Percentiles rank a stretch among this genome's conserved stretches.
These are phyloP conservation scores for Leucania comma DNA, from an alignment of 2,888 invertebrate species.

Conservation along the genomic window DNA sequence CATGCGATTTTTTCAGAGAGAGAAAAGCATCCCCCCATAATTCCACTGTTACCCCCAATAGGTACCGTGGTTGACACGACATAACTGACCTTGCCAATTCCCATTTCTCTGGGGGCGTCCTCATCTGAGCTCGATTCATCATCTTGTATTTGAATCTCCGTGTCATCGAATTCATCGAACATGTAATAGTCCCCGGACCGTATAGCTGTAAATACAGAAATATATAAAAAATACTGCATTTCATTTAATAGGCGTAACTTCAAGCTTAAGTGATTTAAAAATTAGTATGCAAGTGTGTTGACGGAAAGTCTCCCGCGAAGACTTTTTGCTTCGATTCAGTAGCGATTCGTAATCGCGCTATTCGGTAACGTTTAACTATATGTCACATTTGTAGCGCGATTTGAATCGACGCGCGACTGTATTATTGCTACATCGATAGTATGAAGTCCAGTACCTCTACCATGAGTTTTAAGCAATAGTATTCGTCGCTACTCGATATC, in stretches of 20 bases:
- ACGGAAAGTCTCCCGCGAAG: no score
- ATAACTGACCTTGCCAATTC: slow-evolving; percentile 87
- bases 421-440: no score
- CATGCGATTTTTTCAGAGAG: not conserved
- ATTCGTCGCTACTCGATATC: no score
- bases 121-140: slow-evolving; percentile 91
- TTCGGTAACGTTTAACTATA: no score
- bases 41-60: slow-evolving; percentile 24
- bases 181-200: slow-evolving; percentile 99
- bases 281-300: not conserved
- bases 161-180: slow-evolving; percentile 98
- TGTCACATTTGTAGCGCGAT: no score
- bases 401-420: no score
- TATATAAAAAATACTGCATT: slow-evolving; percentile 17
- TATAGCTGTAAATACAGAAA: slow-evolving; percentile 93
- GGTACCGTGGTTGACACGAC: not conserved
- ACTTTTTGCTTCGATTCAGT: no score
- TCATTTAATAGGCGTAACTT: slow-evolving; percentile 52
- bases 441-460: no score
- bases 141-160: slow-evolving; percentile 93
- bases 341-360: no score
- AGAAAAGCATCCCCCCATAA: slow-evolving; percentile 10
- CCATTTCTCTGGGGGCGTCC: slow-evolving; percentile 88
- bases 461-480: no score
- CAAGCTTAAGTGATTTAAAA: slow-evolving; percentile 25